Evolutionary conservation across 2,113 vertebrate species (phyloP).

Genomic region (Mormoops blainvillei): DNA sequence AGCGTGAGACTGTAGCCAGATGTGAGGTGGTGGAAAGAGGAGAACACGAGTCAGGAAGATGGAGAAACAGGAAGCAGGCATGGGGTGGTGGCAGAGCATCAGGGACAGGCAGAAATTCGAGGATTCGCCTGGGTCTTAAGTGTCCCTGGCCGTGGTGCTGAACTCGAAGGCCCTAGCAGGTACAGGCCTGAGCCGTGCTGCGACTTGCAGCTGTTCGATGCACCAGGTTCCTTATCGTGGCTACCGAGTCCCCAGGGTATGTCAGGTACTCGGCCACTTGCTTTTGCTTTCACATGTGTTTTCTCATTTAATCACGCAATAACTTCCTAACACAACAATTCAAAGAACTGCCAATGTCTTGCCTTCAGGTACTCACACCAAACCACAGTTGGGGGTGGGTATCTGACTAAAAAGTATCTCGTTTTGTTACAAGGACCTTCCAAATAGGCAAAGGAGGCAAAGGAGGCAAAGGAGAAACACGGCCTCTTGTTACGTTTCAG

Average conservation of each 20-base stretch:
- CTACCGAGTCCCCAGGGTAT: not conserved
- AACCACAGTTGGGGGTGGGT: not conserved
- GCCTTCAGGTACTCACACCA: not conserved
- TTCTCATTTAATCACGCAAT: not conserved
- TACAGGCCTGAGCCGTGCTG: not conserved
- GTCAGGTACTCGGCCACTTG: not conserved
- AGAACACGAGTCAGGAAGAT: not conserved
- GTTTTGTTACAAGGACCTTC: not conserved
- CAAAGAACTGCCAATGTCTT: not conserved
- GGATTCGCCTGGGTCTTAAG: not conserved
- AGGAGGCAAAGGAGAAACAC: not conserved
- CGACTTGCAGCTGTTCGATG: not conserved
- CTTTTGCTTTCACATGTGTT: not conserved
- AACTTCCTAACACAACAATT: not conserved
- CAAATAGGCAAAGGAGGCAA: not conserved
- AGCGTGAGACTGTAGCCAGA: not conserved
- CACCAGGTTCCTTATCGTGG: not conserved
- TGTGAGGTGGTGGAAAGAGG: not conserved
- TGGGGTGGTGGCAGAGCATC: not conserved
- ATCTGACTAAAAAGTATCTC: not conserved
- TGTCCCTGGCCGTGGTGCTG: slow-evolving; percentile 40
- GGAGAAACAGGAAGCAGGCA: not conserved
- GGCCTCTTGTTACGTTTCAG: not conserved
- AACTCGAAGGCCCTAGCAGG: not conserved
- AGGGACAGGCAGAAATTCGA: not conserved